phyloP scores from a whole-genome alignment of 1,140 invertebrate genomes.

The Danaus melanippus region DNA sequence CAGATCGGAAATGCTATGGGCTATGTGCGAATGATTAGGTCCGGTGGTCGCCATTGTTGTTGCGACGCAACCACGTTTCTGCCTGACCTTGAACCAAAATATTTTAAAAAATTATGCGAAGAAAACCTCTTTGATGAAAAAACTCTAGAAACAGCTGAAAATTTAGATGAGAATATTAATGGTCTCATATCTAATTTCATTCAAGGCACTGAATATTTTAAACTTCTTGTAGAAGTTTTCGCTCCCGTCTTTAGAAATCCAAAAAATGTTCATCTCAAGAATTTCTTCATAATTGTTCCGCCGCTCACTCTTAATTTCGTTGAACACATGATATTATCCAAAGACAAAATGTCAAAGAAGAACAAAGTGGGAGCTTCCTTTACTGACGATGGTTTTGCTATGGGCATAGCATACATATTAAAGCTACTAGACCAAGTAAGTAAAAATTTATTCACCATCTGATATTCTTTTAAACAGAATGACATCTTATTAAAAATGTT shows the following conservation, averaged over 20 bases:
- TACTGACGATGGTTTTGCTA: conserved; percentile 98
- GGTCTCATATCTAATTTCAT: conserved; percentile 90
- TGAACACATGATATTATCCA: conserved; percentile 92
- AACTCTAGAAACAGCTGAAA: conserved; percentile 78
- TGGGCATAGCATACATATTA: conserved; percentile 87
- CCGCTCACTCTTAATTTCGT: conserved; percentile 96
- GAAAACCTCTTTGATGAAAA: conserved; percentile 75
- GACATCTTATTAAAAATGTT: too few relatives aligned
- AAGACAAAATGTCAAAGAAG: conserved; percentile 93
- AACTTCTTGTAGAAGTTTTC: conserved; percentile 95
- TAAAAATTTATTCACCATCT: conserved; percentile 1
- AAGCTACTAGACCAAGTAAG: conserved; percentile 78
- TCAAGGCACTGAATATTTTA: conserved; percentile 96
- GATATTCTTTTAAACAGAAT: too few relatives aligned
- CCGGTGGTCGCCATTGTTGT: conserved; percentile 93
- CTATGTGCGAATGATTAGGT: conserved; percentile 94
- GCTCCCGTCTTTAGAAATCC: conserved; percentile 87
- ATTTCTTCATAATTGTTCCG: conserved; percentile 96
- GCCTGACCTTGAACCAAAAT: conserved; percentile 84
- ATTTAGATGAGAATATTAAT: conserved; percentile 83
- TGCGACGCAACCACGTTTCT: conserved; percentile 93
- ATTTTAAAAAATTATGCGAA: conserved; percentile 73
- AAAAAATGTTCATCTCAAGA: conserved; percentile 92
- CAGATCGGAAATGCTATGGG: conserved; percentile 98
- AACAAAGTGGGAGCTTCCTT: conserved; percentile 90